These are phyloP conservation scores for Fragum whitleyi DNA, from an alignment of 2,888 invertebrate species.

Conservation along the genomic window DNA sequence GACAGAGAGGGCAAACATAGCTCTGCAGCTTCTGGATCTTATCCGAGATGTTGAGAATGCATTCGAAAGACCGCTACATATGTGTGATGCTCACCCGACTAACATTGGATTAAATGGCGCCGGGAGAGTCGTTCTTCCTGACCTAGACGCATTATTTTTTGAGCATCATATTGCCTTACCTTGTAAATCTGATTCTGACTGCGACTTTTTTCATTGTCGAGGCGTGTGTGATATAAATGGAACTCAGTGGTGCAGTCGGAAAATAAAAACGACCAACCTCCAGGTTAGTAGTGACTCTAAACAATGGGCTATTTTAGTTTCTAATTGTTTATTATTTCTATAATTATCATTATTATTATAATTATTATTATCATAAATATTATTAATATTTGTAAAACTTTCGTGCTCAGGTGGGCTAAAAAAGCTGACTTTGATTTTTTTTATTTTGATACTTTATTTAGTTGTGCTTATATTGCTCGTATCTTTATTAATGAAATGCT, in stretches of 20 bases:
- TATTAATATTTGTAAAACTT: too few species aligned
- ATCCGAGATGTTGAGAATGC: neutral
- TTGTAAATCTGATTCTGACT: neutral
- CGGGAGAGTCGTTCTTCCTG: neutral
- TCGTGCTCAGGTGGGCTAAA: too few species aligned
- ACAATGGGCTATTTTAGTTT: too few species aligned
- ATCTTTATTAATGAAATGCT: too few species aligned
- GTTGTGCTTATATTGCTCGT: too few species aligned
- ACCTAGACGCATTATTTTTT: neutral
- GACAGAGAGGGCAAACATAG: neutral
- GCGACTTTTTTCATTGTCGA: neutral
- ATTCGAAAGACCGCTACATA: neutral
- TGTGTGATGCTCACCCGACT: neutral
- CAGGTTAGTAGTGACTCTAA: too few species aligned
- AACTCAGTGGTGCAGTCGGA: neutral
- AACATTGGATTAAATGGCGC: neutral
- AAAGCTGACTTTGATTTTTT: too few species aligned
- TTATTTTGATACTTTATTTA: too few species aligned
- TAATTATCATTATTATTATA: too few species aligned
- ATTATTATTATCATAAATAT: too few species aligned
- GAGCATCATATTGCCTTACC: neutral
- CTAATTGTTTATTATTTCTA: too few species aligned
- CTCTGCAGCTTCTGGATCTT: neutral
- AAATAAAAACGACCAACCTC: slow-evolving; percentile 4
- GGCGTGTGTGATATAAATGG: neutral